Percentiles rank a stretch among this genome's conserved stretches.
phyloP scores from a whole-genome alignment of 2,888 invertebrate genomes.

The Dryadula phaetusa region DNA sequence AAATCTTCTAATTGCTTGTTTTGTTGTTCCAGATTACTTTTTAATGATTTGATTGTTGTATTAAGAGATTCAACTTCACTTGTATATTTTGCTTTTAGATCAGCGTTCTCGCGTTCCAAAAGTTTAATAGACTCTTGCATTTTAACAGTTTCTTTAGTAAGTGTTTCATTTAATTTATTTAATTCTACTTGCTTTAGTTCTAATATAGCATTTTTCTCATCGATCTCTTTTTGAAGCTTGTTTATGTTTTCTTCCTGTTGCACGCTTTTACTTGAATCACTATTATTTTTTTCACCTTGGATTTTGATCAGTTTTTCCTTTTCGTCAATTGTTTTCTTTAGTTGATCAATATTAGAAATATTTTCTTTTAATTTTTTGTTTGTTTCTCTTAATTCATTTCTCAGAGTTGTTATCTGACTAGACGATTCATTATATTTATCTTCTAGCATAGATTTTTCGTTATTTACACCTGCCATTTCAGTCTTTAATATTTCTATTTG shows the following conservation, averaged over 20 bases:
- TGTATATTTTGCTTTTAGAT: constrained; percentile 66
- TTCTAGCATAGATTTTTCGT: constrained; percentile 68
- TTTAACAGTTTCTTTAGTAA: constrained; percentile 64
- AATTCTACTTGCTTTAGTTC: constrained; percentile 65
- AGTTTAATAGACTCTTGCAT: constrained; percentile 62
- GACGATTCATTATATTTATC: constrained; percentile 59
- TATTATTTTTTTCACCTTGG: constrained; percentile 60
- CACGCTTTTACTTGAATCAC: constrained; percentile 59
- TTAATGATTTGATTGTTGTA: constrained; percentile 62
- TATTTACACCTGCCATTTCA: constrained; percentile 62
- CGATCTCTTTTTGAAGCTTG: constrained; percentile 60
- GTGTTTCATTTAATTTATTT: constrained; percentile 59
- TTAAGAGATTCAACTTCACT: constrained; percentile 71
- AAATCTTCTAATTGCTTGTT: constrained; percentile 67
- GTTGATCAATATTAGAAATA: constrained; percentile 52
- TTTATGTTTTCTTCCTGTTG: constrained; percentile 62
- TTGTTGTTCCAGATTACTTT: constrained; percentile 63
- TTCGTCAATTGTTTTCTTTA: constrained; percentile 64
- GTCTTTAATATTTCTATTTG: constrained; percentile 68
- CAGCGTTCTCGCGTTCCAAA: constrained; percentile 67
- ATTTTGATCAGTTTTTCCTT: constrained; percentile 66
- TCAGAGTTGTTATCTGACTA: constrained; percentile 61
- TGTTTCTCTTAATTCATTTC: constrained; percentile 58
- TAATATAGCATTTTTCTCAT: constrained; percentile 58
- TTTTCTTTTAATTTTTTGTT: constrained; percentile 62